Base-by-base conservation (phyloP, 2,888 invertebrate species). In the Dysmachus trigonus region DNA sequence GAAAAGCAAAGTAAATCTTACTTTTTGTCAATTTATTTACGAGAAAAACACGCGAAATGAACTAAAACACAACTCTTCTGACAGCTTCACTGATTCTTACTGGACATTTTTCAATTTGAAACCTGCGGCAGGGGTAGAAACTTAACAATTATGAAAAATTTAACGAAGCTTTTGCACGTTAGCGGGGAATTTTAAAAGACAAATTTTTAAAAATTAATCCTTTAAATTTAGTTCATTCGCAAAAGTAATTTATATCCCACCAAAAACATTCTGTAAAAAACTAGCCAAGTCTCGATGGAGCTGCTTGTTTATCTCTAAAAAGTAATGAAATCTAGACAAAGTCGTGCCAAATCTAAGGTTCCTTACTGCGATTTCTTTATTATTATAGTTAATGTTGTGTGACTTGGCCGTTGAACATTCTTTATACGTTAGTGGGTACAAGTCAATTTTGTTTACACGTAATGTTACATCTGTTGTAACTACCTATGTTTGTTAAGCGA, bases 71-170 rank as follows among this genome's bases (percentile, higher is more conserved):
- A 62, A 62, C 62, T 18, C 62, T 7, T 27, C 1, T 62, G 62
- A 62, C 62, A 62, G 62, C 62, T 18, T 62, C 18, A n/a, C n/a
- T 27, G 8, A 10, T 27, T 10, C 27, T 76, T 27, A 77, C 77
- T 27, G 77, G 47, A 8, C 10, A 77, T 30, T 77, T 76, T 77
- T 77, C 30, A 27, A 77, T 77, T 77, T 31, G 77, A 77, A 77
- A 77, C 35, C 27, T 10, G 2, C n/a, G 15, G 35, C 47, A 77
- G 41, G 41, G 15, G n/a, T 30, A 27, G 22, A 22, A 77, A 77
- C 47, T 47, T 33, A 8, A 27, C 10, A 1, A 15, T 15, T 41
- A 41, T 22, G 1, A 77, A 47, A 77, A 77, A 77, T 27, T 77
- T 47, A 38, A 76, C 73, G 73, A 73, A 73, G 10, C 13, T 41